phyloP scores from a whole-genome alignment of 2,797 vertebrate genomes.

The Potorous gilbertii region DNA sequence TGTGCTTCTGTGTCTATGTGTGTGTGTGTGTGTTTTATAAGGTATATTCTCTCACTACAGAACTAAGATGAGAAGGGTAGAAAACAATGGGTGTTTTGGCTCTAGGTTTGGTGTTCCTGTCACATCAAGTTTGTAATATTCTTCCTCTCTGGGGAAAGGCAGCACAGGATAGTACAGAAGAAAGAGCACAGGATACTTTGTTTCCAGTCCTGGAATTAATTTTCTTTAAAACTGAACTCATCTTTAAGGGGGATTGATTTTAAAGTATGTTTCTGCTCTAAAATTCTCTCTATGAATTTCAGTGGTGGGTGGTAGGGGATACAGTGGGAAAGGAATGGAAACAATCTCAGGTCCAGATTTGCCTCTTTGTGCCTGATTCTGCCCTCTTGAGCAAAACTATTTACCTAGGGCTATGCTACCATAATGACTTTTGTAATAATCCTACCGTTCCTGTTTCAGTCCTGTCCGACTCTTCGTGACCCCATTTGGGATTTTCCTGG shows the following conservation, averaged over 20 bases:
- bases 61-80: neutral
- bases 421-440: neutral
- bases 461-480: neutral
- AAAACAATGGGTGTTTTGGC: neutral
- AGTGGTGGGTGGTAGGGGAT: neutral
- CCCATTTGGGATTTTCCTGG: neutral
- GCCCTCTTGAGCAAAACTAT: neutral
- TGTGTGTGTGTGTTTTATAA: neutral
- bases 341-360: neutral
- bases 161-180: neutral
- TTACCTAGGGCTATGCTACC: too few species aligned
- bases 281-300: constrained; percentile 14
- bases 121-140: neutral
- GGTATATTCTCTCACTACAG: neutral
- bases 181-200: neutral
- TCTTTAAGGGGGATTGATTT: neutral
- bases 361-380: neutral
- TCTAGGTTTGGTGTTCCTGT: neutral
- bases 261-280: neutral
- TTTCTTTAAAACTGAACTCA: neutral
- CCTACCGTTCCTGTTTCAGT: neutral
- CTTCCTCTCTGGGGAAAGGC: neutral
- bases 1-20: neutral
- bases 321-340: neutral
- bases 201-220: neutral